Conservation (phyloP, 2,888 invertebrate species). For the Dinocampus coccinellae region DNA sequence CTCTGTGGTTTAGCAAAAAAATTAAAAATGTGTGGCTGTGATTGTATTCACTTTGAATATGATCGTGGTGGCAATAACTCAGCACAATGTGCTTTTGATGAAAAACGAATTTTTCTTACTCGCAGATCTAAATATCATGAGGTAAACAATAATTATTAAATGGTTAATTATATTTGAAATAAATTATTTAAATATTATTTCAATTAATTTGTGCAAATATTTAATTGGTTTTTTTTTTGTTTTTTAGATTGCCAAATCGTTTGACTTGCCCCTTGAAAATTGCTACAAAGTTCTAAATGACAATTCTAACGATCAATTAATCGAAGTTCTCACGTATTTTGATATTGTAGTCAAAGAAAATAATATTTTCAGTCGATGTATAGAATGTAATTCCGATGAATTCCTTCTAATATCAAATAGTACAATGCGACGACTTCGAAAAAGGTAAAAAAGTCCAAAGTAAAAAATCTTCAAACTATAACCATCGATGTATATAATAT, state of each 20-base stretch:
- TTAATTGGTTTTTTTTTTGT: neutral
- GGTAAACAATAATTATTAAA: slow-evolving; percentile 56
- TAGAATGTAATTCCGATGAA: slow-evolving; percentile 71
- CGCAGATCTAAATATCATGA: slow-evolving; percentile 69
- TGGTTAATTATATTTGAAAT: neutral
- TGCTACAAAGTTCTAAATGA: slow-evolving; percentile 75
- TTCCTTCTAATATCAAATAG: slow-evolving; percentile 69
- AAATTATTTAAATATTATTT: neutral
- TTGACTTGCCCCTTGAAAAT: slow-evolving; percentile 71
- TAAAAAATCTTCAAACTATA: no score
- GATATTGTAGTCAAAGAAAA: slow-evolving; percentile 75
- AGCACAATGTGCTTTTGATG: slow-evolving; percentile 70
- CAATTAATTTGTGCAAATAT: neutral
- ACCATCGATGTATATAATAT: no score
- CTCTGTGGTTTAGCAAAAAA: slow-evolving; percentile 74
- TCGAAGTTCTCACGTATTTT: slow-evolving; percentile 77
- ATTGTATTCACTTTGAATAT: slow-evolving; percentile 72
- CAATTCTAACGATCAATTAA: slow-evolving; percentile 75
- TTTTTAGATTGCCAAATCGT: slow-evolving; percentile 58
- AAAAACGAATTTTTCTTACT: slow-evolving; percentile 73
- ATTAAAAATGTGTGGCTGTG: slow-evolving; percentile 76
- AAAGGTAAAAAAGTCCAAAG: slow-evolving; percentile 42
- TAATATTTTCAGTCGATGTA: slow-evolving; percentile 81
- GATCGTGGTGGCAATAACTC: slow-evolving; percentile 71
- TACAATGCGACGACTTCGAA: slow-evolving; percentile 65